These are phyloP conservation scores for Melanerpes formicivorus DNA, from an alignment of 2,113 vertebrate species.

Conservation along the genomic window DNA sequence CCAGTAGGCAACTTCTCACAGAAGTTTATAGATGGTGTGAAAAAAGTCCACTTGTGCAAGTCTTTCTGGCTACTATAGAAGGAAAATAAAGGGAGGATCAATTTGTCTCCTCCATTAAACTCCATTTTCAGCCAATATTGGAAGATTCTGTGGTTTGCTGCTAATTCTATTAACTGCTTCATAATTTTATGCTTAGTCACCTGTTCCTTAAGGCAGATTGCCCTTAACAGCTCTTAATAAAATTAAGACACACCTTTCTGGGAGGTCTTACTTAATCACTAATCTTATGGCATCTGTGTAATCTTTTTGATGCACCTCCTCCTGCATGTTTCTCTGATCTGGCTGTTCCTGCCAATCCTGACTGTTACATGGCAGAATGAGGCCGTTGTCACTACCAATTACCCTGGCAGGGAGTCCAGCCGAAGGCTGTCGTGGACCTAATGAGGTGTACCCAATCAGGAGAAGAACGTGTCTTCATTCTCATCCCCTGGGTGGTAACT, in stretches of 20 bases:
- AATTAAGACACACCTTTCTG: background rate
- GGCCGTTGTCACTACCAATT: slow-evolving; percentile 13
- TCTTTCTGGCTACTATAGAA: background rate
- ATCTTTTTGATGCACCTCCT: background rate
- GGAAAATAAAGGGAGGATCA: background rate
- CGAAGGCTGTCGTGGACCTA: slow-evolving; percentile 5
- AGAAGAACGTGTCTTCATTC: background rate
- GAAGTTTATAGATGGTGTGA: background rate
- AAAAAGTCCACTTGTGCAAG: background rate
- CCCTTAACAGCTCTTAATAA: background rate
- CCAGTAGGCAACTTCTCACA: background rate
- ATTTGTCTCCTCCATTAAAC: background rate
- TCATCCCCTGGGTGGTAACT: background rate
- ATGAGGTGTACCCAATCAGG: slow-evolving; percentile 38
- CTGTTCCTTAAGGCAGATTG: background rate
- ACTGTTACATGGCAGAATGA: background rate
- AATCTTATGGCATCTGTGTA: background rate
- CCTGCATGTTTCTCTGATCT: background rate
- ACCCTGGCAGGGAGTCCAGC: slow-evolving; percentile 1
- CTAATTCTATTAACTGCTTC: background rate
- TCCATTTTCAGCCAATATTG: background rate
- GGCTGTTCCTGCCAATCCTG: background rate
- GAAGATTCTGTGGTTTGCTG: background rate
- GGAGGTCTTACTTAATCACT: background rate
- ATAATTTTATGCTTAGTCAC: background rate